Evolutionary conservation across 2,113 vertebrate species (phyloP).

Genomic region (Orientallactaga bullata): DNA sequence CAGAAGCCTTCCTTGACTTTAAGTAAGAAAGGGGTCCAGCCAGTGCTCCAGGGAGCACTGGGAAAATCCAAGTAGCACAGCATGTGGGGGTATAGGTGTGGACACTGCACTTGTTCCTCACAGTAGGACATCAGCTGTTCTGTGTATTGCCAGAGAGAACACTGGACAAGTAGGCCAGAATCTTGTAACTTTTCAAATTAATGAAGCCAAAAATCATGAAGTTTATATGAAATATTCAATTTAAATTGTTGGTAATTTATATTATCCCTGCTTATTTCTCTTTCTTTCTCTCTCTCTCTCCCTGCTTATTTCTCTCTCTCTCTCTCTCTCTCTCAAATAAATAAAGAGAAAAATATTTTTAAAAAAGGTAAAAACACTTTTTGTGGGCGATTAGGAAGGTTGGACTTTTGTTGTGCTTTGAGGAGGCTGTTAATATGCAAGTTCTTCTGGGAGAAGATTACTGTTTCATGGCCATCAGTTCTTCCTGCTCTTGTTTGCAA

Average conservation of each 20-base stretch:
- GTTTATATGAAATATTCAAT: background rate
- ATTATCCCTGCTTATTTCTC: too few relatives aligned
- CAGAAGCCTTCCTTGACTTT: background rate
- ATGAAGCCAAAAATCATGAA: background rate
- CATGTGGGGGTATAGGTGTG: background rate
- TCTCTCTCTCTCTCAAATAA: too few relatives aligned
- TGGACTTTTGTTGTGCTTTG: too few relatives aligned
- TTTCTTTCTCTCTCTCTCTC: too few relatives aligned
- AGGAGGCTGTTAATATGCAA: background rate
- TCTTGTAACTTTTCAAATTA: background rate
- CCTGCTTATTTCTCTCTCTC: too few relatives aligned
- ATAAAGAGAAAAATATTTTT: too few relatives aligned
- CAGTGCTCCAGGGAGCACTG: background rate
- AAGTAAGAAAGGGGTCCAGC: background rate
- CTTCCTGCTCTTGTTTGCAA: background rate
- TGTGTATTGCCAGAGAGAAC: background rate
- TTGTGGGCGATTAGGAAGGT: too few relatives aligned
- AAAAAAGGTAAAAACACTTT: background rate
- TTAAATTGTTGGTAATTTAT: background rate
- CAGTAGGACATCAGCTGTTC: background rate
- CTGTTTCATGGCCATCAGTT: background rate
- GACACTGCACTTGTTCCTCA: rapidly evolving
- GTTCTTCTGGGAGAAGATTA: background rate
- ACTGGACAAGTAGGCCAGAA: background rate
- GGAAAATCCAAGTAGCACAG: background rate